Conservation (phyloP, 2,113 vertebrate species). For the Chaetorhynchus papuensis region DNA sequence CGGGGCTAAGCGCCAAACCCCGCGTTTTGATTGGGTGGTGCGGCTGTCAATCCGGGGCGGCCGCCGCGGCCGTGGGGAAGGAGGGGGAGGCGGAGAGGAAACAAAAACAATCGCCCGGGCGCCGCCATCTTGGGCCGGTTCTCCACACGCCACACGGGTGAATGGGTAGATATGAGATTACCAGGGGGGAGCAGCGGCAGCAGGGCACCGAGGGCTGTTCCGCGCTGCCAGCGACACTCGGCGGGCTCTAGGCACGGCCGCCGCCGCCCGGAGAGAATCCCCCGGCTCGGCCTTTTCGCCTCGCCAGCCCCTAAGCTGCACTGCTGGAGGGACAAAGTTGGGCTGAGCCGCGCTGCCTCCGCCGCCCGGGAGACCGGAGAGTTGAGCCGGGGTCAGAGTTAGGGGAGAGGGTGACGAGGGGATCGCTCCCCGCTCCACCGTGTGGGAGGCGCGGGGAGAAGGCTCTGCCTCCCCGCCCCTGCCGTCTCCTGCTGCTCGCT, state of each 20-base stretch:
- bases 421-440: neutral
- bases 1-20: fast-evolving
- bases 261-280: neutral
- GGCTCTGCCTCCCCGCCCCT: slow-evolving; percentile 24
- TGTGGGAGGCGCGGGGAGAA: slow-evolving; percentile 19
- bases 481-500: neutral
- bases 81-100: slow-evolving; percentile 59
- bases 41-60: neutral
- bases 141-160: slow-evolving; percentile 57
- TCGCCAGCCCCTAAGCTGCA: neutral
- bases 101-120: slow-evolving; percentile 81
- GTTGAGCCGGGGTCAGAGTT: slow-evolving; percentile 30
- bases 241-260: slow-evolving; percentile 31
- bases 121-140: slow-evolving; percentile 86
- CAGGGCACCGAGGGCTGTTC: slow-evolving; percentile 37
- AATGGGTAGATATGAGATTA: slow-evolving; percentile 74
- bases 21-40: fast-evolving
- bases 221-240: slow-evolving; percentile 17
- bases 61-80: neutral
- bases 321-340: slow-evolving; percentile 54
- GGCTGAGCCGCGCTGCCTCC: slow-evolving; percentile 4
- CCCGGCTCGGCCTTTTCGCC: slow-evolving; percentile 12
- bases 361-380: slow-evolving; percentile 6
- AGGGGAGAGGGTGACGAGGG: slow-evolving; percentile 8
- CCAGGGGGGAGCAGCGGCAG: slow-evolving; percentile 58